Evolutionary conservation across 2,888 invertebrate species (phyloP).

Genomic region (Tethea ocularis): DNA sequence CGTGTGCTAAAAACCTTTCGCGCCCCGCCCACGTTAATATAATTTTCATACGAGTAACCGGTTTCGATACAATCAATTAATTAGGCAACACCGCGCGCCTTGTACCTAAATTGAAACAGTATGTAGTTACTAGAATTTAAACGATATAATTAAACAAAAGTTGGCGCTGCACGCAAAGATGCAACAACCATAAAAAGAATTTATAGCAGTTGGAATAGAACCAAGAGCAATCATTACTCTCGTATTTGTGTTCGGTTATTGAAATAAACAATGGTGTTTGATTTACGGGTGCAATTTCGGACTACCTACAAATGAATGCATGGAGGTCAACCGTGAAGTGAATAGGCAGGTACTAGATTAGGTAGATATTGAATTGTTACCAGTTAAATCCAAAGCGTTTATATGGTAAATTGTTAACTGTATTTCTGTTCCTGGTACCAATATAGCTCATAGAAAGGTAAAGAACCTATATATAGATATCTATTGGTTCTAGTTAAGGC

Average conservation of each 20-base stretch:
- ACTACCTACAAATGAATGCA: slow-evolving; percentile 6
- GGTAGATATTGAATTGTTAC: background rate
- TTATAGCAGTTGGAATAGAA: slow-evolving; percentile 54
- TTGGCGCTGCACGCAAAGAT: slow-evolving; percentile 45
- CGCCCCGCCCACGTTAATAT: slow-evolving; percentile 21
- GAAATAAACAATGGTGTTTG: slow-evolving; percentile 28
- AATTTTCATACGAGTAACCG: slow-evolving; percentile 23
- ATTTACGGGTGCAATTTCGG: slow-evolving; percentile 27
- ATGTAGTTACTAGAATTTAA: slow-evolving; percentile 19
- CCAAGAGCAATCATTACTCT: slow-evolving; percentile 45
- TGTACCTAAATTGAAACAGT: background rate
- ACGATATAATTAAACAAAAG: slow-evolving; percentile 42
- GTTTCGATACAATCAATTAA: background rate
- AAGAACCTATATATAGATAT: too few species aligned
- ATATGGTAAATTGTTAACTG: slow-evolving; percentile 3
- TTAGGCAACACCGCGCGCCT: background rate
- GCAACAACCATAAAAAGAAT: slow-evolving; percentile 48
- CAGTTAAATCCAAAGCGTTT: background rate
- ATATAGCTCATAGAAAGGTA: background rate
- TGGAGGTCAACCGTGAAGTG: slow-evolving; percentile 27
- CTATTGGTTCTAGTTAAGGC: too few species aligned
- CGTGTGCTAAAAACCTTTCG: slow-evolving; percentile 26
- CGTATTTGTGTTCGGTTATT: slow-evolving; percentile 28
- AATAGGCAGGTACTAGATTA: background rate
- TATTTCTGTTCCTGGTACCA: background rate